Percentiles rank a stretch among this genome's conserved stretches.
Evolutionary conservation across 2,113 vertebrate genomes (phyloP).

Genomic region (Cavia porcellus): DNA sequence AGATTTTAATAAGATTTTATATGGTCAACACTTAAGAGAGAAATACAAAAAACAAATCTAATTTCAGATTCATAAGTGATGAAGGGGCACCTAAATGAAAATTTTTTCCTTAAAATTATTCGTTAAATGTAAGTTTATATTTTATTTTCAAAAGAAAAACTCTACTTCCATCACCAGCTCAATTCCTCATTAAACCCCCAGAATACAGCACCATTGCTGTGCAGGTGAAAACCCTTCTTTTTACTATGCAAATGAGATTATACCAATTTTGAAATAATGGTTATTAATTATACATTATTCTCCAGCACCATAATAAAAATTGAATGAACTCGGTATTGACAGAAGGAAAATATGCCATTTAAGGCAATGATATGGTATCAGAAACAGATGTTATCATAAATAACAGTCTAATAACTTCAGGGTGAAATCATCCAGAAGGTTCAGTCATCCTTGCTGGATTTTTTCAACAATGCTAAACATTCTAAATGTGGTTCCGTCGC

Average conservation of each 20-base stretch:
- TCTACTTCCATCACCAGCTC: slow-evolving; percentile 17
- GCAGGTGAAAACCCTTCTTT: slow-evolving; percentile 28
- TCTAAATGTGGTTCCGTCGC: slow-evolving; percentile 31
- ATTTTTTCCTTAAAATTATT: slow-evolving; percentile 58
- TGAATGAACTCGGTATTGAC: slow-evolving; percentile 70
- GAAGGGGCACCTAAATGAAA: neutral
- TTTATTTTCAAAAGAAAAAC: slow-evolving; percentile 47
- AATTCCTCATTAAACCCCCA: slow-evolving; percentile 59
- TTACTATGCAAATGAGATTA: slow-evolving; percentile 72
- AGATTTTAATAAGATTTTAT: slow-evolving; percentile 14
- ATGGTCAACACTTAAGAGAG: neutral
- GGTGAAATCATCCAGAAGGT: slow-evolving; percentile 65
- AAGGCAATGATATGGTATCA: slow-evolving; percentile 67
- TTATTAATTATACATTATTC: slow-evolving; percentile 78
- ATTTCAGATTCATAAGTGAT: slow-evolving; percentile 57
- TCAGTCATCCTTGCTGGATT: slow-evolving; percentile 49
- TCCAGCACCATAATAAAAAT: slow-evolving; percentile 68
- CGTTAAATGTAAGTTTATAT: neutral
- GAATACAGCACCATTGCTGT: neutral
- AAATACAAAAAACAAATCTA: slow-evolving; percentile 22
- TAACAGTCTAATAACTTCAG: slow-evolving; percentile 64
- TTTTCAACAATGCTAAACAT: slow-evolving; percentile 43
- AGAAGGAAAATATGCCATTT: slow-evolving; percentile 72
- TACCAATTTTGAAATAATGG: slow-evolving; percentile 72
- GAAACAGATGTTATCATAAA: slow-evolving; percentile 72